Percentiles rank a stretch among this genome's conserved stretches.
Evolutionary conservation across 2,113 vertebrate genomes (phyloP).

Genomic region (Rhynchomys soricoides): DNA sequence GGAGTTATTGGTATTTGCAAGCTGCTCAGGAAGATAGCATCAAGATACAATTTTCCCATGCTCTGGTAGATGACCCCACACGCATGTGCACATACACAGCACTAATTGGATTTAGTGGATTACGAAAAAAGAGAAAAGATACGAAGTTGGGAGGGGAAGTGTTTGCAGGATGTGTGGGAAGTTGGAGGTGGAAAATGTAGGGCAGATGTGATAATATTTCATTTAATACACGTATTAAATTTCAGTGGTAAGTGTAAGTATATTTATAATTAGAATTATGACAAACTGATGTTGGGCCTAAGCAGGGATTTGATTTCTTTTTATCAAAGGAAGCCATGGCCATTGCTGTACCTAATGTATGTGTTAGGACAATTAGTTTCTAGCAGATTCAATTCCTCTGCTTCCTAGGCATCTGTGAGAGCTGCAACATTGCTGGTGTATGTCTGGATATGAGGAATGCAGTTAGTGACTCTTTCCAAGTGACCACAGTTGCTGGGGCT

Average conservation of each 20-base stretch:
- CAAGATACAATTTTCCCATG: background rate
- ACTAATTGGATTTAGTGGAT: background rate
- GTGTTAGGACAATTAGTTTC: background rate
- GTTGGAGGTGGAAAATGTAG: background rate
- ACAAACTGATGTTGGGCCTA: background rate
- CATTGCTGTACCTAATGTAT: background rate
- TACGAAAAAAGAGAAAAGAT: background rate
- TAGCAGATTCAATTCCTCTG: background rate
- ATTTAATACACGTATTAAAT: background rate
- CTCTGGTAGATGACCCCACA: background rate
- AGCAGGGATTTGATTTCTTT: background rate
- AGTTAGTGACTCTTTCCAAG: background rate
- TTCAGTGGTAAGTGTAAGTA: background rate
- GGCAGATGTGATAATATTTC: background rate
- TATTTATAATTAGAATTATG: background rate
- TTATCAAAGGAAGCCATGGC: background rate
- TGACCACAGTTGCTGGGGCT: background rate
- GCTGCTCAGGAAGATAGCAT: background rate
- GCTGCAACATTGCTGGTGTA: accelerated
- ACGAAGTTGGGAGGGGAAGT: background rate
- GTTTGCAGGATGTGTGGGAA: background rate
- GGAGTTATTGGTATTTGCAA: background rate
- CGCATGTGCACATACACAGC: background rate
- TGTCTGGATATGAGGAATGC: background rate
- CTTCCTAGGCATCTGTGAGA: background rate